Evolutionary conservation across 2,797 vertebrate species (phyloP), one percentile per base, ranked within the genome.

Genomic region (Chrysocyon brachyurus): DNA sequence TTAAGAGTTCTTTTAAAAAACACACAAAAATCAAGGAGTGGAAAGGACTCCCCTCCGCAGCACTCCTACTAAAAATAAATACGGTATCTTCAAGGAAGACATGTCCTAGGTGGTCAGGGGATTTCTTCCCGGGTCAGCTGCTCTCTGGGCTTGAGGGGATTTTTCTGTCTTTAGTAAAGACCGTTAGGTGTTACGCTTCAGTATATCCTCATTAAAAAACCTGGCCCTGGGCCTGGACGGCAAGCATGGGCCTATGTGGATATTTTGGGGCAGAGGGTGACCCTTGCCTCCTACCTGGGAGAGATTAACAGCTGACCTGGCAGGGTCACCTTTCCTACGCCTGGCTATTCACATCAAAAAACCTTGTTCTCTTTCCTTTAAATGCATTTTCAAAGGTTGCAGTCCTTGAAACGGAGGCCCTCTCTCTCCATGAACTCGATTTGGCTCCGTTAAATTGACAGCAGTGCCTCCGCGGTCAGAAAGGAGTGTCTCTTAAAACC

Each of bases 1-100:
- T 95, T 75, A 92, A 70, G 96, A 68, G 16, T 70, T 89, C 12
- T 72, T 91, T 73, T 96, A 97, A 96, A 97, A 90, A 98, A 92
- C 0, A 7, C 64, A 57, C 56, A 49, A 96, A 75, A n/a, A 26
- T 49, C 17, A 90, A 75, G 36, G 70, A 14, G 63, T 86, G 79
- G 49, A 91, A 79, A 84, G 15, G 88, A 54, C 11, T 2, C 6
- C 5, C 22, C 15, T 66, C 12, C 15, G 21, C 22, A 56, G 49
- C 31, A 89, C 68, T 73, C 19, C 36, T 75, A 73, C 19, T 52
- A 46, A 85, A 88, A 88, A 79, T 46, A 33, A 81, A 85, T 31
- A 19, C 0, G 0, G 6, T 82, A 84, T 96, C 96, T 98, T 97
- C 1, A 22, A 97, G 93, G 36, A 87, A 95, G 97, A 75, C 24